Evolutionary conservation across 2,888 invertebrate species (phyloP).

Genomic region (Microctonus aethiopoides): DNA sequence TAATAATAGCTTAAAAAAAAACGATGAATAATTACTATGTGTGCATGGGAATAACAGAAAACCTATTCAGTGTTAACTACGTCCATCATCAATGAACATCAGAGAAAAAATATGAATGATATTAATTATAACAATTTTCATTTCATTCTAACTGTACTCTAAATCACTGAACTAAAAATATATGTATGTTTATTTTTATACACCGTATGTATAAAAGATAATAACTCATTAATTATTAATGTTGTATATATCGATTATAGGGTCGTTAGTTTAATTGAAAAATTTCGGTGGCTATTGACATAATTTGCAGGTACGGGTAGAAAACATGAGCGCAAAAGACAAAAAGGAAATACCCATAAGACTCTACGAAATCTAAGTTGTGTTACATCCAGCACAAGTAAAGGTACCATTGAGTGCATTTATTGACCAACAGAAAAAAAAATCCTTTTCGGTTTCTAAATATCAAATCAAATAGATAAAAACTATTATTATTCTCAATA

Average conservation of each 20-base stretch:
- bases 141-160: not conserved
- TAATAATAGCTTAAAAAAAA: not conserved
- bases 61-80: not conserved
- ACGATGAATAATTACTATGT: not conserved
- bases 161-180: not conserved
- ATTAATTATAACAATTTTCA: no score
- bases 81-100: no score
- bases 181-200: not conserved
- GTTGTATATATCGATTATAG: slow-evolving; percentile 26
- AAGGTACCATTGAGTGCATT: slow-evolving; percentile 67
- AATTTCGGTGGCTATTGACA: slow-evolving; percentile 46
- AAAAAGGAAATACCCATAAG: slow-evolving; percentile 71
- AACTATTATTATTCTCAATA: no score
- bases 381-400: slow-evolving; percentile 68
- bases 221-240: slow-evolving; percentile 11
- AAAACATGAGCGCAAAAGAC: slow-evolving; percentile 67
- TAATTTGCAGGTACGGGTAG: slow-evolving; percentile 67
- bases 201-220: not conserved
- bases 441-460: no score
- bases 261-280: slow-evolving; percentile 15
- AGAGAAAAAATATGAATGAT: not conserved
- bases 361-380: slow-evolving; percentile 75
- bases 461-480: no score
- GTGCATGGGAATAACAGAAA: not conserved
- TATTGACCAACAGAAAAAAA: slow-evolving; percentile 38